Evolutionary conservation across 2,888 invertebrate species (phyloP).

Genomic region (Leucophenga montana): DNA sequence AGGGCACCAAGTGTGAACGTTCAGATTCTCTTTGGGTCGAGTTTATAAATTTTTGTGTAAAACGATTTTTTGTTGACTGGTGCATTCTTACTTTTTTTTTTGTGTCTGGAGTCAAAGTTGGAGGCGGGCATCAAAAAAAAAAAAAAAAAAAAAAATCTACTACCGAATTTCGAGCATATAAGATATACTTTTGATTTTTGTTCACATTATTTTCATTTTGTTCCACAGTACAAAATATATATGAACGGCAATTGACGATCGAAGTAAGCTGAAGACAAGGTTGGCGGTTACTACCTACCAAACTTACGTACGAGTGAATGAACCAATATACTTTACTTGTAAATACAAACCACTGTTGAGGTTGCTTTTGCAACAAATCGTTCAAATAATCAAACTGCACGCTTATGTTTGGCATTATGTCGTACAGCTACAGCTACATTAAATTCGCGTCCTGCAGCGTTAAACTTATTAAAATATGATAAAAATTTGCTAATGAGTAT

Average conservation of each 20-base stretch:
- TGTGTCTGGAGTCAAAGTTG: no score
- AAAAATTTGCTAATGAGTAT: slow-evolving; percentile 64
- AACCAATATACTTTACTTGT: neutral
- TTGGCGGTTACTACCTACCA: neutral
- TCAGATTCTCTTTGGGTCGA: no score
- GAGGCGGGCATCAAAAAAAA: no score
- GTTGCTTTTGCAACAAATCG: slow-evolving; percentile 11
- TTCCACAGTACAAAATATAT: neutral
- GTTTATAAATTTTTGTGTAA: no score
- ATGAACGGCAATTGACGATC: slow-evolving; percentile 30
- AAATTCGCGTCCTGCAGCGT: slow-evolving; percentile 49
- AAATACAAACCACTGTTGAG: no score
- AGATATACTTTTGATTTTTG: no score
- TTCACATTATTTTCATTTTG: neutral
- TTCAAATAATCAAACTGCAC: slow-evolving; percentile 21
- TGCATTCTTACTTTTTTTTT: no score
- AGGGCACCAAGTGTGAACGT: no score
- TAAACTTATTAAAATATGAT: slow-evolving; percentile 49
- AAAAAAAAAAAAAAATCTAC: no score
- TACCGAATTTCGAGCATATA: no score
- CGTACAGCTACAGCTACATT: slow-evolving; percentile 13
- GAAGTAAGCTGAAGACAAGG: slow-evolving; percentile 28
- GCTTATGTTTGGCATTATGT: slow-evolving; percentile 5
- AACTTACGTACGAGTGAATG: slow-evolving; percentile 9
- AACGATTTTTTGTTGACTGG: no score